Evolutionary conservation across 2,888 invertebrate species (phyloP).

Genomic region (Andrena haemorrhoa): DNA sequence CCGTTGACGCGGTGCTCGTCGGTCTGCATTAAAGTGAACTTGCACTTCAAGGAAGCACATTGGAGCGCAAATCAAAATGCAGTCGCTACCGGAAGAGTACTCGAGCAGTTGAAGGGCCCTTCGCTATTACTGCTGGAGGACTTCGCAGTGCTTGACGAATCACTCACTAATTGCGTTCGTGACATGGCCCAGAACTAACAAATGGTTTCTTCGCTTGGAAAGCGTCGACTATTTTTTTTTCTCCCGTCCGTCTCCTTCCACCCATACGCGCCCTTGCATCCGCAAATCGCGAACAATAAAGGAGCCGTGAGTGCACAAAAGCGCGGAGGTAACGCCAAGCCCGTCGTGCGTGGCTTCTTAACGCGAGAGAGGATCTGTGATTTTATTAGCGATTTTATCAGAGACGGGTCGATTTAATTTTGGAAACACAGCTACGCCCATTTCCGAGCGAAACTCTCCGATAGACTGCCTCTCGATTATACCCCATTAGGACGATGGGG

Average conservation of each 20-base stretch:
- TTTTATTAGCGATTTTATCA: neutral
- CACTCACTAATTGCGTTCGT: conserved; percentile 85
- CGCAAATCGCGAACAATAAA: neutral
- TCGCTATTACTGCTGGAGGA: conserved; percentile 76
- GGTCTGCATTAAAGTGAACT: conserved; percentile 66
- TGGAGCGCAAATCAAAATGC: conserved; percentile 83
- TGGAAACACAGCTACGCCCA: neutral
- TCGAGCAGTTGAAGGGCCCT: conserved; percentile 79
- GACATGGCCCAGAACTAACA: conserved; percentile 83
- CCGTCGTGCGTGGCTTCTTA: neutral
- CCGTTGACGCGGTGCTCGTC: conserved; percentile 59
- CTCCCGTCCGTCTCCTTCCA: conserved; percentile 13
- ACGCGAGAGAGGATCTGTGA: neutral
- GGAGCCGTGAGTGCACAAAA: neutral
- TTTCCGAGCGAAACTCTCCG: conserved; percentile 34
- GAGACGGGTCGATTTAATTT: neutral
- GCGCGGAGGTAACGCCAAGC: neutral
- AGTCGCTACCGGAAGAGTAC: conserved; percentile 81
- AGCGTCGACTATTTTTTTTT: conserved; percentile 65
- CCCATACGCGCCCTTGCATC: conserved; percentile 1
- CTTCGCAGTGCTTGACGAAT: conserved; percentile 82
- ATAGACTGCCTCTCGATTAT: conserved; percentile 65
- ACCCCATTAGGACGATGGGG: conserved; percentile 79
- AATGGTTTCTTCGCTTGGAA: conserved; percentile 78
- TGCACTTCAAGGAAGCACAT: conserved; percentile 77